Percentiles rank a stretch among this genome's conserved stretches.
phyloP scores from a whole-genome alignment of 2,113 vertebrate genomes.

The Rattus norvegicus region GRCr8 NC_086024.1:41102001-41102500 shows the following conservation, averaged over 20 bases:
- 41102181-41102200: neutral
- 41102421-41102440: neutral
- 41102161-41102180: neutral
- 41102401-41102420: neutral
- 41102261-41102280: neutral
- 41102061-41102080: neutral
- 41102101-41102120: neutral
- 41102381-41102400: neutral
- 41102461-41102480: accelerated
- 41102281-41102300: neutral
- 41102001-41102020: neutral
- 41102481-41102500: accelerated
- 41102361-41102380: too few relatives aligned
- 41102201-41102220: neutral
- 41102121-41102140: neutral
- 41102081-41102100: neutral
- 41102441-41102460: neutral
- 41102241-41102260: neutral
- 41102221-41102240: neutral
- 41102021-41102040: neutral
- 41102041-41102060: neutral
- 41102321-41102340: neutral
- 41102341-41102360: neutral
- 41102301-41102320: neutral
- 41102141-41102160: neutral